Conservation (phyloP, 2,797 vertebrate genomes). For the Halcyon badia region DNA sequence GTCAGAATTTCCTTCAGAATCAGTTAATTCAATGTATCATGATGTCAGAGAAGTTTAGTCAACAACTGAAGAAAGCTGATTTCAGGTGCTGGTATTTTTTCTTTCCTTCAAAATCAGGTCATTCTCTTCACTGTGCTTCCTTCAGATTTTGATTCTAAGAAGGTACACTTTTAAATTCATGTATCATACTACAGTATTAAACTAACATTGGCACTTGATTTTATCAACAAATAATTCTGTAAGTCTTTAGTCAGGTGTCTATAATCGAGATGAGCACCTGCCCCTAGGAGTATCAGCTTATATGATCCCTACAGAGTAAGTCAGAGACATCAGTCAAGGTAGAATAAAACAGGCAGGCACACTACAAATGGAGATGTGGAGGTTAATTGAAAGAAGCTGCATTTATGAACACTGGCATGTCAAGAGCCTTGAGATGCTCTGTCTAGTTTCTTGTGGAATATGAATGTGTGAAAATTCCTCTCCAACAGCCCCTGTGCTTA, state of each 20-base stretch:
- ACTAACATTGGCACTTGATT: constrained; percentile 3
- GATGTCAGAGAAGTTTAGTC: constrained; percentile 64
- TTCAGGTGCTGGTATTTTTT: constrained; percentile 60
- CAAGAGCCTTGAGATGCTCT: neutral
- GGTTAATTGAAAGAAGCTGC: neutral
- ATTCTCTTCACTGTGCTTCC: constrained; percentile 67
- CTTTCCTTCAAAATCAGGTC: constrained; percentile 63
- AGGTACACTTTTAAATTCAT: constrained; percentile 56
- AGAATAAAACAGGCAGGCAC: neutral
- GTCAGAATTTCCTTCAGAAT: constrained; percentile 67
- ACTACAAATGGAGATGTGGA: neutral
- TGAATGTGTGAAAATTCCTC: neutral
- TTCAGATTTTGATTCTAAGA: constrained; percentile 66
- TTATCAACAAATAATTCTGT: neutral
- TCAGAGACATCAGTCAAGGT: neutral
- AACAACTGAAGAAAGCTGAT: constrained; percentile 64
- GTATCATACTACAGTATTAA: constrained; percentile 38
- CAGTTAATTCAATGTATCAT: constrained; percentile 53
- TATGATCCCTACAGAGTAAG: constrained; percentile 2
- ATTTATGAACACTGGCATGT: neutral
- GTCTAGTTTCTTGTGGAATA: neutral
- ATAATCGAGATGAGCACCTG: neutral
- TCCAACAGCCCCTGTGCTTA: neutral
- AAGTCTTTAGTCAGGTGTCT: neutral
- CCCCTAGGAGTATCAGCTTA: neutral